Conservation (phyloP, 2,113 vertebrate species). For the Oxyura jamaicensis region DNA sequence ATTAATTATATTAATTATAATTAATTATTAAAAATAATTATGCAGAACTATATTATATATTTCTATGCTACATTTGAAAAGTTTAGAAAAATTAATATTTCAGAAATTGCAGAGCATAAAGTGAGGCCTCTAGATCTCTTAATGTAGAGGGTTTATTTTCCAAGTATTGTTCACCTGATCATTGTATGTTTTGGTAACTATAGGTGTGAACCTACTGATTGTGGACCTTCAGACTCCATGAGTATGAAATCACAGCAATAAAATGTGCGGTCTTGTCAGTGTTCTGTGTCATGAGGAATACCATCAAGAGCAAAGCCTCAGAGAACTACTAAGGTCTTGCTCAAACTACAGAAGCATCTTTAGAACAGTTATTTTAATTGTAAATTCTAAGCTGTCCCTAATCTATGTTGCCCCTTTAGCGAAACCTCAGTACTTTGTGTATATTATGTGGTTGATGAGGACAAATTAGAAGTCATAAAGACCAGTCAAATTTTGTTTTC, state of each 20-base stretch:
- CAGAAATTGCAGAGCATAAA: background rate
- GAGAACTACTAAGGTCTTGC: background rate
- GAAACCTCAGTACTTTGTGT: background rate
- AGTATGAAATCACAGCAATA: background rate
- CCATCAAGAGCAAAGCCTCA: background rate
- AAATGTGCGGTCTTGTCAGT: background rate
- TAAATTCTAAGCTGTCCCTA: background rate
- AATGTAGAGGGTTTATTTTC: background rate
- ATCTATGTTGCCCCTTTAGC: background rate
- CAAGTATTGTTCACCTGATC: background rate
- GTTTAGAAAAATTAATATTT: conserved; percentile 48
- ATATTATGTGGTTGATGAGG: background rate
- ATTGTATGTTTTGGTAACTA: background rate
- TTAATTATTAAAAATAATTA: conserved; percentile 51
- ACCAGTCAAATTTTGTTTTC: background rate
- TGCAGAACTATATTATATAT: conserved; percentile 35
- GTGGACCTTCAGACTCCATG: background rate
- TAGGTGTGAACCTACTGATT: background rate
- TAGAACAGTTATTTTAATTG: background rate
- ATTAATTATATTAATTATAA: too few species aligned
- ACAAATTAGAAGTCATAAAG: background rate
- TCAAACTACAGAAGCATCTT: background rate
- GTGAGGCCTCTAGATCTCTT: background rate
- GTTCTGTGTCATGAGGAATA: background rate
- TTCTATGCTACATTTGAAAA: conserved; percentile 22